Percentiles rank a stretch among this genome's conserved stretches.
Evolutionary conservation across 2,888 invertebrate genomes (phyloP).

Genomic region (Melieria picta): DNA sequence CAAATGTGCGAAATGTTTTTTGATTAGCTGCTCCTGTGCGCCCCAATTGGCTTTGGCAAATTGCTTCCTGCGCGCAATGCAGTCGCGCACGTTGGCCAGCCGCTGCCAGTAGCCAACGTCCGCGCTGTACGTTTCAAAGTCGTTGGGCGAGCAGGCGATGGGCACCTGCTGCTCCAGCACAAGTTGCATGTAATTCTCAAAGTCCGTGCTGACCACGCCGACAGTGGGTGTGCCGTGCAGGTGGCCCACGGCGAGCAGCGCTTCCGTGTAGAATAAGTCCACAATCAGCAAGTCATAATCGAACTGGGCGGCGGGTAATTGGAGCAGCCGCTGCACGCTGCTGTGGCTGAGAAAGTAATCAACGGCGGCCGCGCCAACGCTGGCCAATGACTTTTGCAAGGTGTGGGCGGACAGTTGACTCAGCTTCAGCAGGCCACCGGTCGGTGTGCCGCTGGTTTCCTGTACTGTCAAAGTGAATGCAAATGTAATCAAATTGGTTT

Average conservation of each 20-base stretch:
- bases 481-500: neutral
- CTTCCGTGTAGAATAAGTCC: conserved; percentile 66
- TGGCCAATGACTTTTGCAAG: conserved; percentile 54
- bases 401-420: conserved; percentile 44
- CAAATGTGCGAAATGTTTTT: conserved; percentile 55
- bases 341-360: conserved; percentile 56
- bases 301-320: conserved; percentile 60
- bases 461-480: conserved; percentile 46
- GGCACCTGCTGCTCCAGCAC: conserved; percentile 67
- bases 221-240: conserved; percentile 64
- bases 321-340: conserved; percentile 48
- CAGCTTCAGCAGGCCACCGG: conserved; percentile 47
- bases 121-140: conserved; percentile 59
- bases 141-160: conserved; percentile 67
- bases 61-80: conserved; percentile 55
- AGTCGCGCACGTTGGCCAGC: conserved; percentile 67
- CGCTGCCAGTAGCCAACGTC: conserved; percentile 68
- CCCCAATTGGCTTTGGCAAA: conserved; percentile 56
- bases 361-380: conserved; percentile 53
- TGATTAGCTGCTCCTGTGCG: conserved; percentile 58
- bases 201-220: conserved; percentile 63
- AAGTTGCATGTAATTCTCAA: conserved; percentile 65
- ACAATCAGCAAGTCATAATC: conserved; percentile 65
- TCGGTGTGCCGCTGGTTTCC: conserved; percentile 40
- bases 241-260: conserved; percentile 63